These are phyloP conservation scores for Folsomia candida DNA, from an alignment of 2,888 invertebrate genomes.

Conservation along the genomic window DNA sequence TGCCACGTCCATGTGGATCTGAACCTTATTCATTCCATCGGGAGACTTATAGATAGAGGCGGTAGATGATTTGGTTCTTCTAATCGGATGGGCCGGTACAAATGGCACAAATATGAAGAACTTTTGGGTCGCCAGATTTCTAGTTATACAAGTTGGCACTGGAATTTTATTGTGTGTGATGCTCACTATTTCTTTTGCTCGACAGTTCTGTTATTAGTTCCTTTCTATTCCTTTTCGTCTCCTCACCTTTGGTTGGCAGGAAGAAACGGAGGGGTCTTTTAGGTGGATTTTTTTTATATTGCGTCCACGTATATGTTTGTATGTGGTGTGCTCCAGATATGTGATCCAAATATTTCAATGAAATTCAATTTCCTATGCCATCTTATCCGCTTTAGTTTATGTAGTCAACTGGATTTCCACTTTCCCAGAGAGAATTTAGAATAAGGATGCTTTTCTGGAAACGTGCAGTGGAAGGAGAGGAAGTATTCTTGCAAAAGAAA, in stretches of 20 bases:
- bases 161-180: slow-evolving; percentile 8
- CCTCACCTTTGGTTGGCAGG: neutral
- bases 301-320: too few relatives aligned
- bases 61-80: neutral
- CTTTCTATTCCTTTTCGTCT: neutral
- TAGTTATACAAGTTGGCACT: neutral
- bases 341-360: slow-evolving; percentile 11
- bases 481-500: slow-evolving; percentile 4
- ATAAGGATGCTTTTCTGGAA: neutral
- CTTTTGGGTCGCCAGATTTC: neutral
- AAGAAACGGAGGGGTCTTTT: neutral
- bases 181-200: neutral
- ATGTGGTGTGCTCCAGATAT: neutral
- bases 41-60: neutral
- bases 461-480: neutral
- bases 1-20: neutral
- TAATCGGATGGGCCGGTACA: neutral
- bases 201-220: neutral
- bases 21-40: neutral
- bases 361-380: slow-evolving; percentile 15
- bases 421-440: slow-evolving; percentile 1
- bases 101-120: neutral
- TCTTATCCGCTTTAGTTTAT: neutral
- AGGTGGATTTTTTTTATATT: too few relatives aligned
- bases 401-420: neutral